A percentile compares a stretch with the other conserved stretches of the same genome.
phyloP scores from a whole-genome alignment of 2,113 vertebrate species.

The Rhodinocichla rosea region DNA sequence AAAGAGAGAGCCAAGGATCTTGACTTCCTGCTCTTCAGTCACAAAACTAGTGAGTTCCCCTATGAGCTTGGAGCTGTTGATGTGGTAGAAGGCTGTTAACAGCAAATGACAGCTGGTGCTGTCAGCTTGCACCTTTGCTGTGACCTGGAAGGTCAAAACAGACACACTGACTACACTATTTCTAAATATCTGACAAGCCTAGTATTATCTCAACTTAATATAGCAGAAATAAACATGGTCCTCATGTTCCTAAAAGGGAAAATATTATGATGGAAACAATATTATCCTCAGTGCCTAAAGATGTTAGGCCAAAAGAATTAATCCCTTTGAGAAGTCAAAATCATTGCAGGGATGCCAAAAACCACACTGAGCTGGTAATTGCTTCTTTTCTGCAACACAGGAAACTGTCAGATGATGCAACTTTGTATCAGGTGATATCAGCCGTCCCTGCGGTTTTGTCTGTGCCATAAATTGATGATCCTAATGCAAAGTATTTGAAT shows the following conservation, averaged over 20 bases:
- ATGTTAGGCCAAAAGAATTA: background rate
- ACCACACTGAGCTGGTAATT: background rate
- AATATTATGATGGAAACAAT: background rate
- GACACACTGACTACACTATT: background rate
- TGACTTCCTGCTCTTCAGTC: background rate
- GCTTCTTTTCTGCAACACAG: background rate
- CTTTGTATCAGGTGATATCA: background rate
- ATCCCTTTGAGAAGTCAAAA: background rate
- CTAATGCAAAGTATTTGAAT: background rate
- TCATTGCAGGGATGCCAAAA: background rate
- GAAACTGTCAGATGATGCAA: background rate
- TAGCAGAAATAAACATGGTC: background rate
- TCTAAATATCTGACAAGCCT: background rate
- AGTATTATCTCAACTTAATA: background rate
- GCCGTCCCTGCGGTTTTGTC: background rate
- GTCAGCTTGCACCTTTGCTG: background rate
- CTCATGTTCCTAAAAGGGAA: background rate
- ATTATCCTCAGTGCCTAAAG: background rate
- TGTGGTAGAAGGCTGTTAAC: background rate
- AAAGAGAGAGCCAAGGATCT: background rate
- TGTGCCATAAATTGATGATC: background rate
- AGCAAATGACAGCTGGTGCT: slow-evolving; percentile 14
- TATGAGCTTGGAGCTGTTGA: background rate
- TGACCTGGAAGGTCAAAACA: slow-evolving; percentile 3
- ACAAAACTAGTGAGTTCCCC: background rate